Conservation (phyloP, 2,797 vertebrate genomes). For the Chaetophractus vellerosus region DNA sequence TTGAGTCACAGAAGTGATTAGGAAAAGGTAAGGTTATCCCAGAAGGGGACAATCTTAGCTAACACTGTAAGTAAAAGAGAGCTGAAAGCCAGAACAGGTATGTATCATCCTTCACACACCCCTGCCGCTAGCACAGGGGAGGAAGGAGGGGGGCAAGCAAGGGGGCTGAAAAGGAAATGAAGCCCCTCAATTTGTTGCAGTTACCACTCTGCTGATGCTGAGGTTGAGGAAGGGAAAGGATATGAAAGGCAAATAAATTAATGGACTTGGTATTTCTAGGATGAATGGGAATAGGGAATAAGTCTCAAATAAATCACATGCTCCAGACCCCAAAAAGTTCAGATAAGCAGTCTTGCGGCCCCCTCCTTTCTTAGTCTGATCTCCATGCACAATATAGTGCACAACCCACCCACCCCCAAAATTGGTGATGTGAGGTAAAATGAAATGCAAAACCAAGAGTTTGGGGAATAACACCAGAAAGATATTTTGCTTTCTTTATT, state of each 20-base stretch:
- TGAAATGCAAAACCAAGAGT: background rate
- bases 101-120: background rate
- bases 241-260: conserved; percentile 56
- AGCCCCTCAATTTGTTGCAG: conserved; percentile 53
- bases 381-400: background rate
- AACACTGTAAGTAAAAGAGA: conserved; percentile 17
- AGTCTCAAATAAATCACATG: conserved; percentile 68
- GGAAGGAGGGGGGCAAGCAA: background rate
- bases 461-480: background rate
- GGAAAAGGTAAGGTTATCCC: conserved; percentile 75
- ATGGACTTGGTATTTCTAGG: conserved; percentile 25
- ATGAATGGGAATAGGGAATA: conserved; percentile 56
- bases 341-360: background rate
- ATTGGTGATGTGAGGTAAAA: background rate
- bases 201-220: conserved; percentile 52
- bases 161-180: conserved; percentile 51
- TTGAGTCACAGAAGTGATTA: conserved; percentile 77
- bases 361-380: background rate
- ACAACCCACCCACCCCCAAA: accelerated
- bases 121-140: background rate
- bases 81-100: background rate
- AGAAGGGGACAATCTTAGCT: conserved; percentile 71
- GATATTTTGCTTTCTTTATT: conserved; percentile 21
- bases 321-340: background rate
- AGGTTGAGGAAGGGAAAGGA: background rate